A percentile compares a stretch with the other conserved stretches of the same genome.
phyloP scores from a whole-genome alignment of 2,888 invertebrate species.

The Octonoba sinensis region DNA sequence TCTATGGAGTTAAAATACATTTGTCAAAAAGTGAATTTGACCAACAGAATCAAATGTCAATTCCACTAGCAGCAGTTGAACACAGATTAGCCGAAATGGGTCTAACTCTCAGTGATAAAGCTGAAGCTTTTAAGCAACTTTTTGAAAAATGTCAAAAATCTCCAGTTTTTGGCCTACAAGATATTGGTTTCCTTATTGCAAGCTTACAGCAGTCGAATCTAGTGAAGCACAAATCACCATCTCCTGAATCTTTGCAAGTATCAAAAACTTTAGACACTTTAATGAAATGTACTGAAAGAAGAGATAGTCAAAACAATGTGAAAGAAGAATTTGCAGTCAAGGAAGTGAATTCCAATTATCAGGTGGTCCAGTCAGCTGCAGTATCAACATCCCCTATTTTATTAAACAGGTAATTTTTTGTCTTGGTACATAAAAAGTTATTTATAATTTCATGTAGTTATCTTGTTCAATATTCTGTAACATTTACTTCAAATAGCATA shows the following conservation, averaged over 20 bases:
- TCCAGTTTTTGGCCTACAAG: constrained; percentile 9
- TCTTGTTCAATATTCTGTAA: too few relatives aligned
- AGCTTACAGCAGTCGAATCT: constrained; percentile 32
- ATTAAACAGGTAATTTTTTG: background rate
- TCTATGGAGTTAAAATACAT: constrained; percentile 57
- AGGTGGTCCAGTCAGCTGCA: background rate
- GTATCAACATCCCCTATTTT: constrained; percentile 26
- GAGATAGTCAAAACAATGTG: constrained; percentile 51
- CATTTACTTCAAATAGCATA: too few relatives aligned
- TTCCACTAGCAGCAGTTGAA: constrained; percentile 42
- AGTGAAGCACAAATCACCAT: constrained; percentile 47
- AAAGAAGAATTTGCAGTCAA: constrained; percentile 11
- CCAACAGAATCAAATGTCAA: constrained; percentile 17
- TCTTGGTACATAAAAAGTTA: too few relatives aligned
- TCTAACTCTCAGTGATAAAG: constrained; percentile 56
- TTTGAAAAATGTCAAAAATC: constrained; percentile 50
- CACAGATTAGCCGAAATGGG: constrained; percentile 49
- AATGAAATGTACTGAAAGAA: constrained; percentile 6
- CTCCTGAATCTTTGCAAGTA: constrained; percentile 26
- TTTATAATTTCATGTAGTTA: too few relatives aligned
- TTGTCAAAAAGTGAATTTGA: constrained; percentile 6
- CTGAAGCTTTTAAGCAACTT: constrained; percentile 52
- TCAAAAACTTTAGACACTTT: constrained; percentile 3
- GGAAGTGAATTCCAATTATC: background rate
- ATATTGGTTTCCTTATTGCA: constrained; percentile 31